Evolutionary conservation across 1,140 invertebrate genomes (phyloP), one percentile per base, ranked within the genome.

Genomic region (Lepidurus packardi): DNA sequence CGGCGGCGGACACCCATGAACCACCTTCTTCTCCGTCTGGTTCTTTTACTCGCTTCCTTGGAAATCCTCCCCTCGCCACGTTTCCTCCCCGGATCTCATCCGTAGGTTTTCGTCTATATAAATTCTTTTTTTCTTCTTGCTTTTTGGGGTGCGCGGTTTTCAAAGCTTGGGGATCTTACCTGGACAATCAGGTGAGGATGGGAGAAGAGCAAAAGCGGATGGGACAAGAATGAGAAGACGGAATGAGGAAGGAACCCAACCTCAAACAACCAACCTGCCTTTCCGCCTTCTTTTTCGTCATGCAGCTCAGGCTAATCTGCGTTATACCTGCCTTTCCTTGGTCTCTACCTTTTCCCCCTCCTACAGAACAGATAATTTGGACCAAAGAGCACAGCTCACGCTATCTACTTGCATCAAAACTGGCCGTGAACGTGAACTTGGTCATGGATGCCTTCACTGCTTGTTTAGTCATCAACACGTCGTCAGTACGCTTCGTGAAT

Each of bases 211-310:
- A 76, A 42, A 42, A n/a, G 53, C 16, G 76, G 76, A 76, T 47
- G 47, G 42, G 43, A 21, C 41, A 43, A 45, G 75, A 16, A 43
- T 24, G 43, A 45, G 45, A 47, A 76, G 75, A 24, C n/a, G 75
- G 41, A 34, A 76, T 45, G 16, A 47, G 76, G 43, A 77, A 45
- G 76, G 65, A 77, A 77, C 75, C 44, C 34, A 77, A 77, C 45
- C 43, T 77, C 16, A 65, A 65, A 65, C 53, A 7, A n/a, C 53
- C 53, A 65, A 65, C 53, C 53, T 65, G 53, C 2, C 53, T 65
- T 65, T 65, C 53, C 8, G 53, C 53, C 53, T 65, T 65, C 53
- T 65, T 65, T 65, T 65, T 65, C 13, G 53, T 21, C 53, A n/a
- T 65, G 16, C 9, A 65, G 53, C 53, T 65, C 53, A 65, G 21